Evolutionary conservation across 1,140 invertebrate genomes (phyloP), one percentile per base, ranked within the genome.

Genomic region (Odontomachus brunneus): DNA sequence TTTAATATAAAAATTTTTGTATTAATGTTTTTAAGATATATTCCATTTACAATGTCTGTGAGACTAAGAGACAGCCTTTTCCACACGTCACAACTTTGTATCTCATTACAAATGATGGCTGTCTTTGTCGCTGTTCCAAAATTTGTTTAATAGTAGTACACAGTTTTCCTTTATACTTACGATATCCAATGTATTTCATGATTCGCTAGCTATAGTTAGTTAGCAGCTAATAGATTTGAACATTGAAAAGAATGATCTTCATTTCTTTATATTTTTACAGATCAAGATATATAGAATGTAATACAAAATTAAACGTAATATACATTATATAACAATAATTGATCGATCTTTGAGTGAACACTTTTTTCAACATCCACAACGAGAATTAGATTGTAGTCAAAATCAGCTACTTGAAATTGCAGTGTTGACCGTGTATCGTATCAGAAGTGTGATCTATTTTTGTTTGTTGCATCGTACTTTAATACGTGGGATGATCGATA

Each of bases 371-470:
- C 29, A 59, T 66, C 11, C 3, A 62, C 26, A 76, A 51, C 38
- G 22, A 38, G 15, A 67, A 57, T 1, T 67, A 53, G 9, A 66
- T 67, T 78, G 49, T 38, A 78, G 51, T 55, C 17, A 69, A 57
- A 38, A 38, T 49, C 38, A 38, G n/a, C 29, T 14, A 69, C 14
- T 67, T 59, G 14, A 19, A 82, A 82, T 63, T 66, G 83, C 72
- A 53, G 53, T 65, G 55, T 84, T 85, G 65, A 84, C 82, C 82
- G 82, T 84, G 82, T 84, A 84, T 84, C 82, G 63, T 80, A 84
- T 84, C 82, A 84, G 57, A 67, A 78, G 14, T 65, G 29, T 62
- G 29, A 74, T 82, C 29, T 82, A 66, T 67, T 82, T 55, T 82
- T 72, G 17, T 80, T 72, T 85, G 67, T 76, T 44, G 62, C 59